Conservation (phyloP, 23 tunicate species). For the Trididemnum nubilum region DNA sequence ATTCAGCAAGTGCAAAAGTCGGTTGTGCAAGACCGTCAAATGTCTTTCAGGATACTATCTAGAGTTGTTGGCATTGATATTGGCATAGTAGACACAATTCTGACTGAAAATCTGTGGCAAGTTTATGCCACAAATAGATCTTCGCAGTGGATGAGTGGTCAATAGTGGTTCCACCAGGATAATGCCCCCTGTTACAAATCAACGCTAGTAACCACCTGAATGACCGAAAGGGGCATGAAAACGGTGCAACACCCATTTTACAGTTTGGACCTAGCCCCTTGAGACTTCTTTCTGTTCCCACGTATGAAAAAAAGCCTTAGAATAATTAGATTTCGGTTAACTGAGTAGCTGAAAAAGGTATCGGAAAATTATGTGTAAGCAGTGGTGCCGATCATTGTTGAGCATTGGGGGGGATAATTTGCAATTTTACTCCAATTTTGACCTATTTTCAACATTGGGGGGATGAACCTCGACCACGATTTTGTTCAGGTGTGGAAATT, state of each 20-base stretch:
- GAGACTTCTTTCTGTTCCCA: neutral
- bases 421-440: too few relatives aligned
- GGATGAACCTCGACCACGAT: too few relatives aligned
- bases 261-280: neutral
- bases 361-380: neutral
- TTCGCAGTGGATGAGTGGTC: neutral
- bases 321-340: neutral
- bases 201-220: neutral
- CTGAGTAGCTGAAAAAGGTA: neutral
- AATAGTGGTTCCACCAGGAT: constrained; percentile 6
- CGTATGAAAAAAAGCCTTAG: neutral
- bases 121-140: constrained; percentile 1
- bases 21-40: constrained; percentile 4
- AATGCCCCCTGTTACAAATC: neutral
- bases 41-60: neutral
- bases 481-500: too few relatives aligned
- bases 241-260: neutral
- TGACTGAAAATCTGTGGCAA: constrained; percentile 10
- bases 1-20: constrained; percentile 1
- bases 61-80: constrained; percentile 1
- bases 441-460: too few relatives aligned
- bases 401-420: too few relatives aligned
- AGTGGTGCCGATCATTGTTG: neutral
- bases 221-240: constrained; percentile 4
- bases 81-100: constrained; percentile 5